A percentile compares a stretch with the other conserved stretches of the same genome.
These are phyloP conservation scores for Sibirionetta formosa DNA, from an alignment of 2,797 vertebrate genomes.

Conservation along the genomic window DNA sequence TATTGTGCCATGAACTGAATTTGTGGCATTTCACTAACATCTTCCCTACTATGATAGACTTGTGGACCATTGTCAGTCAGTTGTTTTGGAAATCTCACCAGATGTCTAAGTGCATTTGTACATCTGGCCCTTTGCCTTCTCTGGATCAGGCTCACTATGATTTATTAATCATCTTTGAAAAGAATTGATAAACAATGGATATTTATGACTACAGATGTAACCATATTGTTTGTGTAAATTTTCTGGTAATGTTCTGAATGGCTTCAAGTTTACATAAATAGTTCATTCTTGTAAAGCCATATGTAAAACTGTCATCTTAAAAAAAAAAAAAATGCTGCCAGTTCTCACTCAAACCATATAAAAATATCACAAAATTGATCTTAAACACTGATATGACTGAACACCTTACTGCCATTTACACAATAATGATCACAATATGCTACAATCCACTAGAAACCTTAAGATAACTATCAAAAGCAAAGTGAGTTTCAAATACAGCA, in stretches of 20 bases:
- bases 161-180: constrained; percentile 58
- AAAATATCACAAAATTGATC: constrained; percentile 46
- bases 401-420: background rate
- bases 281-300: constrained; percentile 62
- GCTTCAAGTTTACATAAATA: constrained; percentile 58
- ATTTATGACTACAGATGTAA: constrained; percentile 69
- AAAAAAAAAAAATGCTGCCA: background rate
- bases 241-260: constrained; percentile 45
- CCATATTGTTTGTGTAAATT: constrained; percentile 48
- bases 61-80: background rate
- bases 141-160: constrained; percentile 10
- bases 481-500: background rate
- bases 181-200: constrained; percentile 45
- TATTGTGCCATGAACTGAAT: background rate
- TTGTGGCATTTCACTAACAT: background rate
- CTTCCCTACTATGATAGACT: background rate
- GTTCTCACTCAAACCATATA: constrained; percentile 57
- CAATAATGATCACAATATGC: background rate
- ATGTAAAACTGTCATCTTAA: constrained; percentile 58
- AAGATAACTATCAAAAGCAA: background rate
- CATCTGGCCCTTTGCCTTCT: background rate
- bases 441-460: background rate
- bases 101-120: background rate
- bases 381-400: constrained; percentile 44
- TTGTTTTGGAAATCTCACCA: constrained; percentile 5